Conservation (phyloP, 2,888 invertebrate species). For the Drosophila hamatofila region DNA sequence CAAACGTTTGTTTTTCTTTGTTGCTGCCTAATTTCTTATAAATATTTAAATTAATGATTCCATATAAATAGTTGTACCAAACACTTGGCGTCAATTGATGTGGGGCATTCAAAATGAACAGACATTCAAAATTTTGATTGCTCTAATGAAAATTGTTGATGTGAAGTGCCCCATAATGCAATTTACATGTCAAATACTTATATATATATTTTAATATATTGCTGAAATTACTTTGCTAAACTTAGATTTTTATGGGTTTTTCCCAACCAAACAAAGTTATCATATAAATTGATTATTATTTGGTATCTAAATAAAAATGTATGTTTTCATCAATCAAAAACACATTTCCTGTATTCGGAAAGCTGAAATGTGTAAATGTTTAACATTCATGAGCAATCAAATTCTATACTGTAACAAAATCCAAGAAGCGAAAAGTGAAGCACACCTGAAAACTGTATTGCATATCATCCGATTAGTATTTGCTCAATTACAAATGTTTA, state of each 20-base stretch:
- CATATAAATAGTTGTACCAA: slow-evolving; percentile 43
- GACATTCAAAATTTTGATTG: slow-evolving; percentile 28
- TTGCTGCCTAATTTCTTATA: slow-evolving; percentile 31
- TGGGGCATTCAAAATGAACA: slow-evolving; percentile 23
- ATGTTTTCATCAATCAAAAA: neutral
- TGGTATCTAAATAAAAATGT: neutral
- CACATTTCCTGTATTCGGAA: neutral
- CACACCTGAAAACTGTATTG: slow-evolving; percentile 9
- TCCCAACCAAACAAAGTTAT: neutral
- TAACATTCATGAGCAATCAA: neutral
- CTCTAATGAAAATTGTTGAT: neutral
- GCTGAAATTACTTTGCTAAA: neutral
- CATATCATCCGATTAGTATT: neutral
- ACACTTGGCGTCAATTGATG: slow-evolving; percentile 61
- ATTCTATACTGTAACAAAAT: too few species aligned
- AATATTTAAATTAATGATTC: slow-evolving; percentile 31
- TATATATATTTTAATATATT: neutral
- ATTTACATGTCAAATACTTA: slow-evolving; percentile 3
- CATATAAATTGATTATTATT: neutral
- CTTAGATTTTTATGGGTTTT: neutral
- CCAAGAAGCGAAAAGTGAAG: neutral
- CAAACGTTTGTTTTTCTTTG: slow-evolving; percentile 66
- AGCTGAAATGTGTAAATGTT: neutral
- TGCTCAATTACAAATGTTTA: neutral
- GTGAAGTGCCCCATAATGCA: neutral